Base-by-base conservation (phyloP, 2,888 invertebrate genomes). In the Busseola fusca region DNA sequence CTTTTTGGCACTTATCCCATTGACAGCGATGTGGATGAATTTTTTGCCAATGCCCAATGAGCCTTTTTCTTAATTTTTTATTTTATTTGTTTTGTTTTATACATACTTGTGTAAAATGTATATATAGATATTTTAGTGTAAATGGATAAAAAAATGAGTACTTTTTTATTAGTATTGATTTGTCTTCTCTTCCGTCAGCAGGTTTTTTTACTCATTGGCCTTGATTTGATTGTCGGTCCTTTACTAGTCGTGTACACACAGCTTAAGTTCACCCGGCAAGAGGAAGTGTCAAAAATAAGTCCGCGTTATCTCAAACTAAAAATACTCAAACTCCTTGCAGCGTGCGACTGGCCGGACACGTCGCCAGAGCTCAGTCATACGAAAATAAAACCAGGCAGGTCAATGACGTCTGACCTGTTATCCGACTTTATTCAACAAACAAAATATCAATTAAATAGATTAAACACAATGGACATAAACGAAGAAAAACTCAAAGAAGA, bases 401-500 rank as follows among this genome's bases (percentile, higher is more conserved):
- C 93, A 91, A 91, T 94, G 95, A 94, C 95, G 90, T 90, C 87
- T 84, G 88, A 89, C 91, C 91, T 90, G 92, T 89, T 87, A 91
- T 78, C 83, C 84, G 86, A 89, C 81, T 89, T 89, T 87, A 91
- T 81, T 80, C 84, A 88, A 89, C 82, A 89, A 90, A 90, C 87
- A 89, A 87, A 89, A 87, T 83, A 86, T 27, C 69, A 76, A 75
- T 21, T 73, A 57, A 50, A 75, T 56, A 72, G 76, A 91, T 83
- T 86, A 85, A 83, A 83, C 75, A 92, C 83, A 91, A 95, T 95
- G 95, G 95, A 95, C 86, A 84, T 93, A 86, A 93, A 91, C 87
- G 95, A 95, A 81, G 90, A 91, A 42, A 90, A 85, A 69, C 85
- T 95, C 77, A 95, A 93, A 80, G 91, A 93, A 78, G 95, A 95